These are phyloP conservation scores for Pteronotus mesoamericanus DNA, from an alignment of 2,797 vertebrate genomes.

Conservation along the genomic window DNA sequence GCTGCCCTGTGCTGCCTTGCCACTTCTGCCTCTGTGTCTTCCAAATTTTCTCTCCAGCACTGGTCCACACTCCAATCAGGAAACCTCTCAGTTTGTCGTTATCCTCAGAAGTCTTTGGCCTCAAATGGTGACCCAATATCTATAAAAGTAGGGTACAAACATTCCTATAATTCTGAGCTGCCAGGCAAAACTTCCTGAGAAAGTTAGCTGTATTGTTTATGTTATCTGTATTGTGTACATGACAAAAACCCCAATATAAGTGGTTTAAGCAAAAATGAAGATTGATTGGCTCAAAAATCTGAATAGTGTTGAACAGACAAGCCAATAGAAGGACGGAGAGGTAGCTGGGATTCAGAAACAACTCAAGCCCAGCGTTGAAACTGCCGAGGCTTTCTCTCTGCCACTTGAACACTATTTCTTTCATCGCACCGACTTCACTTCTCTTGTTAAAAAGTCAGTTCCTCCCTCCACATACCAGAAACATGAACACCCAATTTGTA, in stretches of 20 bases:
- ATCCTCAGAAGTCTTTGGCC: background rate
- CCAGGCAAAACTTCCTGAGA: background rate
- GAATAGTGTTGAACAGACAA: background rate
- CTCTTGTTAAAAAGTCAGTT: background rate
- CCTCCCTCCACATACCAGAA: background rate
- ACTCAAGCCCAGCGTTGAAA: background rate
- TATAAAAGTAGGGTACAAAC: background rate
- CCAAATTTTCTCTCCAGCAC: background rate
- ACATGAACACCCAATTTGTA: background rate
- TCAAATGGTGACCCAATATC: background rate
- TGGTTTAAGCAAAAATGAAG: background rate
- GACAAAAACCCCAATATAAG: background rate
- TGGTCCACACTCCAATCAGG: background rate
- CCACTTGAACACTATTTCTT: background rate
- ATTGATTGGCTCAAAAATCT: background rate
- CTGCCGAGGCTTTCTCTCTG: too few species aligned
- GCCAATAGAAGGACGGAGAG: background rate
- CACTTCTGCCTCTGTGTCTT: background rate
- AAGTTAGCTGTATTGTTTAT: background rate
- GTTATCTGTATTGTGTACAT: background rate
- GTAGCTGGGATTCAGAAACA: background rate
- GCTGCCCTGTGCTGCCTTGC: background rate
- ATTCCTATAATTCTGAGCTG: background rate
- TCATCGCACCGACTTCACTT: background rate
- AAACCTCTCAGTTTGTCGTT: background rate